phyloP scores from a whole-genome alignment of 2,113 vertebrate genomes.

The Tenebrosternarchus preto region DNA sequence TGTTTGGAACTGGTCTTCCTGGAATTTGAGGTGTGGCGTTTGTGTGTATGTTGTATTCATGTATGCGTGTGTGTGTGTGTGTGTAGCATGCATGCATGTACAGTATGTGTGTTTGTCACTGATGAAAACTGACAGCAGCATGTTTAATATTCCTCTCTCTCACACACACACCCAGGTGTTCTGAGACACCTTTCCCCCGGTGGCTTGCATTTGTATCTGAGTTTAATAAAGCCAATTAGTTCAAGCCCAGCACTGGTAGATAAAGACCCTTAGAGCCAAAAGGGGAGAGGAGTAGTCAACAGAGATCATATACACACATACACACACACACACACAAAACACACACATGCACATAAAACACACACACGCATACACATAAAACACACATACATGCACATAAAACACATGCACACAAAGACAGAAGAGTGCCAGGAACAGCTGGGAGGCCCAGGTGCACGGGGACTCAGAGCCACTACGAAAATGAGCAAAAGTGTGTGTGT shows the following conservation, averaged over 20 bases:
- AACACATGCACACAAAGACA: background rate
- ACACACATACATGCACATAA: too few species aligned
- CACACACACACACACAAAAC: conserved; percentile 27
- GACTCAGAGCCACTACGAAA: background rate
- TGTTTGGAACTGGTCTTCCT: conserved; percentile 77
- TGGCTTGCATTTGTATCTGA: conserved; percentile 47
- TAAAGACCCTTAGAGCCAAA: conserved; percentile 61
- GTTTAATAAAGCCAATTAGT: conserved; percentile 74
- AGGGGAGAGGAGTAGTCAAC: conserved; percentile 18
- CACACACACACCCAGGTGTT: conserved; percentile 49
- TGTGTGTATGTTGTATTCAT: conserved; percentile 34
- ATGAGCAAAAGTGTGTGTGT: too few species aligned
- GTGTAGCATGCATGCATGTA: too few species aligned
- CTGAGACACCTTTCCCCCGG: conserved; percentile 23
- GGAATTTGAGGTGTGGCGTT: conserved; percentile 52
- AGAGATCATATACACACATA: background rate
- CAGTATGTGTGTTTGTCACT: conserved; percentile 45
- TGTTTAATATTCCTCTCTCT: conserved; percentile 67
- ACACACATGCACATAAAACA: background rate
- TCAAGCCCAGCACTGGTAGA: conserved; percentile 67
- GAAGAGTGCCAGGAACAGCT: background rate
- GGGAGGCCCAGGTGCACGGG: background rate
- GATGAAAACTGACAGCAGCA: conserved; percentile 73
- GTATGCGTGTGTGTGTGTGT: conserved; percentile 16
- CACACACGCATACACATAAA: conserved; percentile 4